phyloP scores from a whole-genome alignment of 2,888 invertebrate genomes.

The Phalera bucephala region DNA sequence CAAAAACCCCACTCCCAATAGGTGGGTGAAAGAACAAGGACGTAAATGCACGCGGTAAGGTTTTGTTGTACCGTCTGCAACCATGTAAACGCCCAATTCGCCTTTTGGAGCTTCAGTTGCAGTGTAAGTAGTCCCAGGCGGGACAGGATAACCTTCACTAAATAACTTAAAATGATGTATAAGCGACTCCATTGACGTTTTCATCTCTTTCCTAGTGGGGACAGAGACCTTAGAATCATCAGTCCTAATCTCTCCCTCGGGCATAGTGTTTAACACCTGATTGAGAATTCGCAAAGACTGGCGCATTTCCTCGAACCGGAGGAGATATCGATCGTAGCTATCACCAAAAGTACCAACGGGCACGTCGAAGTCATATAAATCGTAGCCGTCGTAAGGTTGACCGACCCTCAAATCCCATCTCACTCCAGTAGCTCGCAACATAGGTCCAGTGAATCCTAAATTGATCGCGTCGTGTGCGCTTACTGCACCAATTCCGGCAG shows the following conservation, averaged over 20 bases:
- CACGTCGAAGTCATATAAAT: constrained; percentile 91
- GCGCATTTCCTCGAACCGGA: constrained; percentile 87
- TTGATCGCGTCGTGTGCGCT: constrained; percentile 90
- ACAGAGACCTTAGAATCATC: constrained; percentile 92
- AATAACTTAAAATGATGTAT: constrained; percentile 96
- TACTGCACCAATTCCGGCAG: constrained; percentile 88
- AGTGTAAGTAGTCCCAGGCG: constrained; percentile 92
- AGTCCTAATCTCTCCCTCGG: constrained; percentile 88
- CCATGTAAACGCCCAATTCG: constrained; percentile 93
- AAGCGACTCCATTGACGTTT: constrained; percentile 92
- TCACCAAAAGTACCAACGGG: constrained; percentile 92
- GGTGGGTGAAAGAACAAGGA: constrained; percentile 82
- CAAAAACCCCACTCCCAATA: constrained; percentile 85
- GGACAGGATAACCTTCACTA: constrained; percentile 91
- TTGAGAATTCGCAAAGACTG: constrained; percentile 90
- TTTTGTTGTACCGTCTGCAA: constrained; percentile 91
- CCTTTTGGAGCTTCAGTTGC: constrained; percentile 93
- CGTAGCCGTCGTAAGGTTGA: constrained; percentile 93
- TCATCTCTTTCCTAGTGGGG: constrained; percentile 91
- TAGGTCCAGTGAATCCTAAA: constrained; percentile 87
- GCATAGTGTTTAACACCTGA: constrained; percentile 93
- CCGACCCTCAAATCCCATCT: constrained; percentile 94
- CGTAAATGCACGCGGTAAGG: constrained; percentile 87
- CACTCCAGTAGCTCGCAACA: constrained; percentile 91
- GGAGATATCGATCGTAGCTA: constrained; percentile 90